These are phyloP conservation scores for Lipophrys pholis DNA, from an alignment of 2,113 vertebrate genomes.

Conservation along the genomic window DNA sequence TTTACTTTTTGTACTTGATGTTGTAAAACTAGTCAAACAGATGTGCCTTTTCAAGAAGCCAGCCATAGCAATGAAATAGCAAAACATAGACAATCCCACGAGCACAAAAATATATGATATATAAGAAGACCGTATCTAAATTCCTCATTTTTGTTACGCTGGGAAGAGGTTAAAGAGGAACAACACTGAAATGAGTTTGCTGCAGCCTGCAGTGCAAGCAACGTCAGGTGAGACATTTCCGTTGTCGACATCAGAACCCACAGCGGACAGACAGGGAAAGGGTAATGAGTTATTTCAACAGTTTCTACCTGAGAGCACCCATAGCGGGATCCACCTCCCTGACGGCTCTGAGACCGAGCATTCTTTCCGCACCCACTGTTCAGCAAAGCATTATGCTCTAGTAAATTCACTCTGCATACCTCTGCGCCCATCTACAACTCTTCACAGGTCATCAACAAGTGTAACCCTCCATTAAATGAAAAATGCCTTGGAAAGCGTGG, in stretches of 20 bases:
- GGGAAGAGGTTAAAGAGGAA: slow-evolving; percentile 10
- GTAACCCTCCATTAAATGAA: slow-evolving; percentile 71
- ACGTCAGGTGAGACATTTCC: slow-evolving; percentile 34
- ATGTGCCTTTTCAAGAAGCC: no score
- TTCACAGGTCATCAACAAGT: slow-evolving; percentile 68
- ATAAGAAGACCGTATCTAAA: neutral
- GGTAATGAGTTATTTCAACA: slow-evolving; percentile 72
- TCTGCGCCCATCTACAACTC: slow-evolving; percentile 48
- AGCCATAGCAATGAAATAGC: no score
- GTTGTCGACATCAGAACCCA: slow-evolving; percentile 45
- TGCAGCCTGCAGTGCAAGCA: slow-evolving; percentile 30
- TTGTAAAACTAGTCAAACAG: no score
- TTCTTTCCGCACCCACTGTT: slow-evolving; percentile 31
- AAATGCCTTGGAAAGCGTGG: slow-evolving; percentile 50
- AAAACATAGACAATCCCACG: no score
- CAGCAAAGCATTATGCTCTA: slow-evolving; percentile 50
- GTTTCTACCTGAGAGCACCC: slow-evolving; percentile 65
- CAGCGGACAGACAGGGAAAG: slow-evolving; percentile 31
- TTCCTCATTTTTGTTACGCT: neutral
- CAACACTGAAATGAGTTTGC: slow-evolving; percentile 20
- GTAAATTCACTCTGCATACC: slow-evolving; percentile 64
- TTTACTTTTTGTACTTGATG: no score
- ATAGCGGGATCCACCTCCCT: slow-evolving; percentile 57
- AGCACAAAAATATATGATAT: no score
- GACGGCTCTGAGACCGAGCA: slow-evolving; percentile 40